Conservation (phyloP, 2,797 vertebrate genomes). For the Hypotaenidia philippensis region DNA sequence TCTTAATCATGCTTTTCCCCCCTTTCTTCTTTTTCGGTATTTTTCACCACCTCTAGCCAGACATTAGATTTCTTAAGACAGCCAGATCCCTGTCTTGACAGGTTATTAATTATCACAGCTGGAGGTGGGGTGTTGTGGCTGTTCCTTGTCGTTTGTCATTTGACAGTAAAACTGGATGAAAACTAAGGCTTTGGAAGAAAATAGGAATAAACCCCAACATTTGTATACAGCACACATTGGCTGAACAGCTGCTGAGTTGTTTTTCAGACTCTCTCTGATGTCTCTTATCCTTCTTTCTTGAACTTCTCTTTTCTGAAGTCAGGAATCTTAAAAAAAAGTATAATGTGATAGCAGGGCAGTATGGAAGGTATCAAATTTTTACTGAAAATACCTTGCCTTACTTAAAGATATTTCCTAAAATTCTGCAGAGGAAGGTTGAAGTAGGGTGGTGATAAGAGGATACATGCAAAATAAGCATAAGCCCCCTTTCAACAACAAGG, state of each 20-base stretch:
- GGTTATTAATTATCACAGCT: constrained; percentile 76
- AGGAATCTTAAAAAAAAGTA: constrained; percentile 15
- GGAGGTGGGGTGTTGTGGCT: constrained; percentile 39
- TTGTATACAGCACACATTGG: constrained; percentile 42
- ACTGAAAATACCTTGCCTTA: not conserved
- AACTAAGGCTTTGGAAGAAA: constrained; percentile 31
- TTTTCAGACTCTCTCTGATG: constrained; percentile 1
- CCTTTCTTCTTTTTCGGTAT: not conserved
- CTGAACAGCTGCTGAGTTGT: constrained; percentile 61
- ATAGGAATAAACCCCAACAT: constrained; percentile 31
- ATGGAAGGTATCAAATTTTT: not conserved
- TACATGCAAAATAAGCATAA: not conserved
- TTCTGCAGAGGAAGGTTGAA: accelerated
- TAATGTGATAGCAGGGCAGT: not conserved
- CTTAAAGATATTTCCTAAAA: not conserved
- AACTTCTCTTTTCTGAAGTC: not conserved
- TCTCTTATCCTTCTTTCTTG: constrained; percentile 2
- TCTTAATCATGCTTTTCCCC: not conserved
- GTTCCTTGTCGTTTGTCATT: constrained; percentile 57
- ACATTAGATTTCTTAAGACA: constrained; percentile 52
- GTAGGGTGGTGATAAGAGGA: not conserved
- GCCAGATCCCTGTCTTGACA: constrained; percentile 51
- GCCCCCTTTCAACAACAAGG: not conserved
- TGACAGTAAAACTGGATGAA: constrained; percentile 42
- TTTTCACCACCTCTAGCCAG: constrained; percentile 50